phyloP scores from a whole-genome alignment of 2,888 invertebrate species.

The Cephonodes hylas region DNA sequence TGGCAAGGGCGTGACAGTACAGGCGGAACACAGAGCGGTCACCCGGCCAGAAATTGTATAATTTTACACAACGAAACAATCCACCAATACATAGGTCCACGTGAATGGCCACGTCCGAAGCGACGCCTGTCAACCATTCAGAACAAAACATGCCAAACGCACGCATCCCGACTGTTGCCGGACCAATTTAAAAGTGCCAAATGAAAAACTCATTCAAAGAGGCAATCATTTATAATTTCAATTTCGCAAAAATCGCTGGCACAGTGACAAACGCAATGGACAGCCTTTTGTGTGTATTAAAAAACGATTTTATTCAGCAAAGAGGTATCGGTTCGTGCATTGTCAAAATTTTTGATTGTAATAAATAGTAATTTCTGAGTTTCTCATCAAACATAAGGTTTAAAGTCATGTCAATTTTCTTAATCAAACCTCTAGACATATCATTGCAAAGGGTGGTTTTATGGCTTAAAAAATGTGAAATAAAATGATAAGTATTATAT shows the following conservation, averaged over 20 bases:
- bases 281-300: neutral
- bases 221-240: slow-evolving; percentile 42
- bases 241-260: slow-evolving; percentile 4
- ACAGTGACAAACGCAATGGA: neutral
- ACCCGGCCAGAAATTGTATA: slow-evolving; percentile 69
- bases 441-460: slow-evolving; percentile 57
- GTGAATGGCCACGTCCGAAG: slow-evolving; percentile 64
- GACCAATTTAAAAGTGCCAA: slow-evolving; percentile 59
- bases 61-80: slow-evolving; percentile 70
- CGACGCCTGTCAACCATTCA: slow-evolving; percentile 60
- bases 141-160: slow-evolving; percentile 77
- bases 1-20: slow-evolving; percentile 37
- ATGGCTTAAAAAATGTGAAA: slow-evolving; percentile 66
- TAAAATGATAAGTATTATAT: slow-evolving; percentile 71
- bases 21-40: slow-evolving; percentile 45
- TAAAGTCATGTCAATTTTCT: no score
- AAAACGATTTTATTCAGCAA: neutral
- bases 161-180: slow-evolving; percentile 48
- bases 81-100: slow-evolving; percentile 45
- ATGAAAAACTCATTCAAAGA: slow-evolving; percentile 57
- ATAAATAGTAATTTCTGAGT: no score
- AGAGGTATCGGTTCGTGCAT: neutral
- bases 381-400: no score
- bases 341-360: no score
- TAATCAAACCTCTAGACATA: neutral